A percentile compares a stretch with the other conserved stretches of the same genome.
Conservation (phyloP, 2,888 invertebrate species). For the Conistra vaccinii region DNA sequence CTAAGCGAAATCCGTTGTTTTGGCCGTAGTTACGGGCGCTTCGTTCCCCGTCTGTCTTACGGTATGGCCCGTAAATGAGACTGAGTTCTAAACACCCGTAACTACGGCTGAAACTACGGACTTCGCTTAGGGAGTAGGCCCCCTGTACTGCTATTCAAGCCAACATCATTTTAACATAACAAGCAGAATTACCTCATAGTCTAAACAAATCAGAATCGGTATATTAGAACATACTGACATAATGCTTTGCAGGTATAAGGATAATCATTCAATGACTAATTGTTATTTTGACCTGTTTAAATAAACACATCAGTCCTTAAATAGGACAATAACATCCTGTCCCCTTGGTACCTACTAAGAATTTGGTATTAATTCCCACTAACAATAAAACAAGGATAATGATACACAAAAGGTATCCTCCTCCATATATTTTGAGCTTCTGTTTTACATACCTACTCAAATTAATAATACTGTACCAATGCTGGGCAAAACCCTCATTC, state of each 20-base stretch:
- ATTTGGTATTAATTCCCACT: background rate
- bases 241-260: background rate
- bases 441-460: background rate
- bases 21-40: too few species aligned
- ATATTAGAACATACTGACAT: too few species aligned
- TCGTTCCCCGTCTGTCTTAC: too few species aligned
- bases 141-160: too few species aligned
- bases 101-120: too few species aligned
- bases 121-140: too few species aligned
- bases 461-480: background rate
- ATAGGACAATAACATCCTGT: conserved; percentile 8
- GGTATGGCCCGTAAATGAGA: too few species aligned
- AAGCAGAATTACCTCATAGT: background rate
- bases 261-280: background rate
- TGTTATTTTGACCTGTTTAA: background rate
- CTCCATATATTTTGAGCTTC: background rate
- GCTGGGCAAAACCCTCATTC: background rate
- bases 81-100: too few species aligned
- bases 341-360: background rate
- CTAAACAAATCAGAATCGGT: background rate
- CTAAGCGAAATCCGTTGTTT: too few species aligned
- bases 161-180: background rate
- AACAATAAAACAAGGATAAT: conserved; percentile 1
- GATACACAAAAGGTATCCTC: background rate
- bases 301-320: background rate